phyloP scores from a whole-genome alignment of 2,888 invertebrate species.

The Antheraea yamamai region DNA sequence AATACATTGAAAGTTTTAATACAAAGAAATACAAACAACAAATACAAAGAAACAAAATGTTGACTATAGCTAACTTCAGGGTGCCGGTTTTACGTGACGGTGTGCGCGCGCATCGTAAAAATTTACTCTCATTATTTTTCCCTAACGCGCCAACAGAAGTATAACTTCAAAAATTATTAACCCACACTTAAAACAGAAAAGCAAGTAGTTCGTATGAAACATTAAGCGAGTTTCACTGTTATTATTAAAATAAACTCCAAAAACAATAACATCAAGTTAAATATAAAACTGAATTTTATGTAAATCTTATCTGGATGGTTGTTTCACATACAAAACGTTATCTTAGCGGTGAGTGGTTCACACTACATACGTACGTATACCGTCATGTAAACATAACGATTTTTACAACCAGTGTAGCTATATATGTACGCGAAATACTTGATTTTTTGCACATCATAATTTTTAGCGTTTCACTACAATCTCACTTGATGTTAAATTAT shows the following conservation, averaged over 20 bases:
- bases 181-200: too few species aligned
- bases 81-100: too few species aligned
- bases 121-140: too few species aligned
- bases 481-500: too few species aligned
- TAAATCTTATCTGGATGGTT: conserved; percentile 21
- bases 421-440: neutral
- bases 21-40: too few species aligned
- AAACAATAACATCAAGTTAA: neutral
- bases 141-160: too few species aligned
- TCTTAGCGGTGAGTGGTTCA: conserved; percentile 15
- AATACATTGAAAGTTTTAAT: too few species aligned
- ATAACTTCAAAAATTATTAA: too few species aligned
- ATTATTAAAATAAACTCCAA: neutral
- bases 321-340: conserved; percentile 21
- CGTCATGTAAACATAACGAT: conserved; percentile 13
- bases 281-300: conserved; percentile 10
- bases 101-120: too few species aligned
- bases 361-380: neutral
- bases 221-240: neutral
- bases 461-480: too few species aligned
- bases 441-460: neutral
- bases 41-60: too few species aligned
- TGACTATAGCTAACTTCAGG: too few species aligned
- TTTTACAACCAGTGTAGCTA: neutral
- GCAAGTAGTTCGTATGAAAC: neutral